Conservation (phyloP, 1,140 invertebrate genomes). For the Apis mellifera region DNA sequence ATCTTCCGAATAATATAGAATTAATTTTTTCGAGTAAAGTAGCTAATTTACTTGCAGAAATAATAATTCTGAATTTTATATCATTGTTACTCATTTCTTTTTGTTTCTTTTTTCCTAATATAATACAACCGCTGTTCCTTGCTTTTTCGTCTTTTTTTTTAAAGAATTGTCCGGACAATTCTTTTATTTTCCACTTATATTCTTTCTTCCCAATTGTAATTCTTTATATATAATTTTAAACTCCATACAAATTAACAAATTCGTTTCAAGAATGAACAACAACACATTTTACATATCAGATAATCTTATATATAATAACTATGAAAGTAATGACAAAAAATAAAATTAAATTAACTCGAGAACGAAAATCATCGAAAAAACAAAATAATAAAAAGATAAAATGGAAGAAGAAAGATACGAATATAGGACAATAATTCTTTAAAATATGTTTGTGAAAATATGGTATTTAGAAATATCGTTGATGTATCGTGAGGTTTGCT, state of each 20-base stretch:
- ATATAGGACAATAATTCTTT: not conserved
- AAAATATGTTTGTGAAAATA: not conserved
- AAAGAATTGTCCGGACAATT: not conserved
- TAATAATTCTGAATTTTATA: constrained; percentile 5
- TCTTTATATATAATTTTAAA: not conserved
- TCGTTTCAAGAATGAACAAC: no score
- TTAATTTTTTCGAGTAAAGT: not conserved
- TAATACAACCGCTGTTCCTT: constrained; percentile 3
- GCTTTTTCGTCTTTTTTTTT: not conserved
- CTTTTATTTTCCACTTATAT: not conserved
- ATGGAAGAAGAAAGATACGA: no score
- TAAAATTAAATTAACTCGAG: not conserved
- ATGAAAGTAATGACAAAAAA: not conserved
- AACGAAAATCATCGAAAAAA: not conserved
- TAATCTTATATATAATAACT: not conserved
- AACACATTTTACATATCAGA: no score
- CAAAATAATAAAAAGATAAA: not conserved
- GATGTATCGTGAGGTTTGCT: not conserved
- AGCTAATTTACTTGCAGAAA: not conserved
- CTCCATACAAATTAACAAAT: no score
- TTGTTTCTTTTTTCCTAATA: not conserved
- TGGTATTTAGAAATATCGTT: constrained; percentile 1
- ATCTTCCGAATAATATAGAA: not conserved
- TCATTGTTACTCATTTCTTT: not conserved
- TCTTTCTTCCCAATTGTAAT: no score